Percentiles rank a stretch among this genome's conserved stretches.
Conservation (phyloP, 2,113 vertebrate genomes). For the Anarhynchus alexandrinus region DNA sequence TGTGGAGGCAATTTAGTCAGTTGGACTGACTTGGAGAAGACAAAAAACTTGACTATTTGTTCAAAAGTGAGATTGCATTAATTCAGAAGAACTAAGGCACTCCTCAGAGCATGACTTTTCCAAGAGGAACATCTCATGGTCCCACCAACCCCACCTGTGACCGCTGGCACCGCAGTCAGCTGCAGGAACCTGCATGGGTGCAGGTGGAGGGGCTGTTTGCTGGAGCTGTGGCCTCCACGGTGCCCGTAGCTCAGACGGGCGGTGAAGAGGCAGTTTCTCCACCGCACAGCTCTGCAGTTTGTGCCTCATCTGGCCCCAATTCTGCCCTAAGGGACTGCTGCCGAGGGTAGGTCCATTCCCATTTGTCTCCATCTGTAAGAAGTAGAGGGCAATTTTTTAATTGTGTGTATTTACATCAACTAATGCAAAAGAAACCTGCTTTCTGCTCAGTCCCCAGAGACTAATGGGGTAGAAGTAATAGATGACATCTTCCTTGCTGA, state of each 20-base stretch:
- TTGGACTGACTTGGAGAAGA: not conserved
- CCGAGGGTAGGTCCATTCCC: not conserved
- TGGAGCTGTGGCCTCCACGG: not conserved
- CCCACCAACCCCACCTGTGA: not conserved
- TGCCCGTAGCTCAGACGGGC: fast-evolving
- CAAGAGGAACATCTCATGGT: not conserved
- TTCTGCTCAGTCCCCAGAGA: not conserved
- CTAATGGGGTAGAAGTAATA: not conserved
- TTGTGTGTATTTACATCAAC: not conserved
- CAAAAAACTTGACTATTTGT: not conserved
- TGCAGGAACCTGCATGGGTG: not conserved
- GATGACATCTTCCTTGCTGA: not conserved
- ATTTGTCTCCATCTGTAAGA: not conserved
- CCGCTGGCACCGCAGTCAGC: not conserved
- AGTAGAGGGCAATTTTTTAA: not conserved
- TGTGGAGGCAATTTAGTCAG: not conserved
- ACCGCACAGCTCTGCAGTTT: not conserved
- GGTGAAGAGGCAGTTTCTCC: not conserved
- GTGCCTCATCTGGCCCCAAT: fast-evolving
- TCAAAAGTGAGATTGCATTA: not conserved
- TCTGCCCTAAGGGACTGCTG: not conserved
- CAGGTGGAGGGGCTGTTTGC: not conserved
- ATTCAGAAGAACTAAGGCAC: not conserved
- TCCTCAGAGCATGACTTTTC: not conserved
- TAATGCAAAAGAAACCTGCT: not conserved